These are phyloP conservation scores for Melanotaenia pygmaea DNA, from an alignment of 2,797 vertebrate genomes.

Conservation along the genomic window DNA sequence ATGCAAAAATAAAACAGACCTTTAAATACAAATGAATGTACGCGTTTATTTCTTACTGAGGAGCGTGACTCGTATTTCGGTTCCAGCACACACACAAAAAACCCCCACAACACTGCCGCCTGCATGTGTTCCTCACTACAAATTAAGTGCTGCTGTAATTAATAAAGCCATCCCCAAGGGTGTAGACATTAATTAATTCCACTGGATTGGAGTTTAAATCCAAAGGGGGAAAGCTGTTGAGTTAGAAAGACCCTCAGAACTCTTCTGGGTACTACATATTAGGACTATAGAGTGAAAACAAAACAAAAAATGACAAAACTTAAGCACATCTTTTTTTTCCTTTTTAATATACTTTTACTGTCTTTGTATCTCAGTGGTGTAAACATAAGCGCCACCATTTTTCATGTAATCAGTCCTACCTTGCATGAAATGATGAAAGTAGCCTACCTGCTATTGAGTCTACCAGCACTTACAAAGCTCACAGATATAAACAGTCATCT, in stretches of 20 bases:
- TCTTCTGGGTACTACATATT: conserved; percentile 38
- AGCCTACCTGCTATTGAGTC: background rate
- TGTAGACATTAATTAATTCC: conserved; percentile 79
- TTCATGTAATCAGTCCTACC: background rate
- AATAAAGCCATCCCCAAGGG: conserved; percentile 77
- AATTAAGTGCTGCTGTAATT: conserved; percentile 79
- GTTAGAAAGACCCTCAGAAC: conserved; percentile 40
- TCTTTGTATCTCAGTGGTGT: background rate
- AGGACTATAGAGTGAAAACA: conserved; percentile 20
- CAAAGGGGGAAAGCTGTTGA: conserved; percentile 53
- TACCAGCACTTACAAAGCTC: background rate
- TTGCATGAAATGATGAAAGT: too few species aligned
- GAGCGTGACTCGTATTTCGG: conserved; percentile 51
- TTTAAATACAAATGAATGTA: conserved; percentile 26
- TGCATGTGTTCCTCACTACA: conserved; percentile 64
- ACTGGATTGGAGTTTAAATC: conserved; percentile 67
- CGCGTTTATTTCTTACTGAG: background rate
- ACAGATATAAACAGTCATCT: background rate
- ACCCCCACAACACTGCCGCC: conserved; percentile 41
- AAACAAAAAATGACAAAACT: conserved; percentile 5
- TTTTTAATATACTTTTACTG: background rate
- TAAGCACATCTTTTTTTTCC: background rate
- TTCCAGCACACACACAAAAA: conserved; percentile 17
- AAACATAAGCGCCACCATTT: background rate
- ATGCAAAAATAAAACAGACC: background rate